phyloP scores from a whole-genome alignment of 92 coral and sea anemone species.

The Siderastrea radians region DNA sequence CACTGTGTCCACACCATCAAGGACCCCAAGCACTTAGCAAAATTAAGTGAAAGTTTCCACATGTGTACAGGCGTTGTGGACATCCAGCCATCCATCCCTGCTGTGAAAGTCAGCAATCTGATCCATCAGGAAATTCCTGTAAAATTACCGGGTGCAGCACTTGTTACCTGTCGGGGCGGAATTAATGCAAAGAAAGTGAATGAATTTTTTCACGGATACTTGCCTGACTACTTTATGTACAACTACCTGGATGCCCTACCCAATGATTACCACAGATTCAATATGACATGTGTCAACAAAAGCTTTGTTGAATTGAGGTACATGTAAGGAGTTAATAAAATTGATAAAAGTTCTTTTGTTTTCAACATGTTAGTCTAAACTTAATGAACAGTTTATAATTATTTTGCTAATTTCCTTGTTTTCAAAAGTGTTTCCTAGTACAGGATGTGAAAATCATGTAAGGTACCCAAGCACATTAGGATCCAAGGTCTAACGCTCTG shows the following conservation, averaged over 20 bases:
- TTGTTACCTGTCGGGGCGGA: not conserved
- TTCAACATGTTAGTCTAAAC: no score
- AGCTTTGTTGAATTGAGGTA: constrained; percentile 14
- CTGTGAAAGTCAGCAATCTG: not conserved
- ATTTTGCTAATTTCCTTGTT: no score
- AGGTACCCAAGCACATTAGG: no score
- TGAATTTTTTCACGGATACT: not conserved
- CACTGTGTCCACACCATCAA: constrained; percentile 67
- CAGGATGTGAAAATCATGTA: no score
- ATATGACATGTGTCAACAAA: constrained; percentile 14
- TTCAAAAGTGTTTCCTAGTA: no score
- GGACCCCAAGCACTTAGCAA: constrained; percentile 60
- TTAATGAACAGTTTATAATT: no score
- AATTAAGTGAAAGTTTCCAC: constrained; percentile 51
- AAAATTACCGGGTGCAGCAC: not conserved
- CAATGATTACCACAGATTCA: not conserved
- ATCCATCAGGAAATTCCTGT: not conserved
- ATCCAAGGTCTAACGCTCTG: no score
- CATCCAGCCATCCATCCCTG: constrained; percentile 16
- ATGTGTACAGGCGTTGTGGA: constrained; percentile 70
- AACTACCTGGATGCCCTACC: constrained; percentile 9
- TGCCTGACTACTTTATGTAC: not conserved
- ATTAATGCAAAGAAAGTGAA: not conserved
- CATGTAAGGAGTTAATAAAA: no score
- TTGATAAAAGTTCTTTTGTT: no score